phyloP scores from a whole-genome alignment of 2,888 invertebrate genomes.

The Drosophila buzzatii region DNA sequence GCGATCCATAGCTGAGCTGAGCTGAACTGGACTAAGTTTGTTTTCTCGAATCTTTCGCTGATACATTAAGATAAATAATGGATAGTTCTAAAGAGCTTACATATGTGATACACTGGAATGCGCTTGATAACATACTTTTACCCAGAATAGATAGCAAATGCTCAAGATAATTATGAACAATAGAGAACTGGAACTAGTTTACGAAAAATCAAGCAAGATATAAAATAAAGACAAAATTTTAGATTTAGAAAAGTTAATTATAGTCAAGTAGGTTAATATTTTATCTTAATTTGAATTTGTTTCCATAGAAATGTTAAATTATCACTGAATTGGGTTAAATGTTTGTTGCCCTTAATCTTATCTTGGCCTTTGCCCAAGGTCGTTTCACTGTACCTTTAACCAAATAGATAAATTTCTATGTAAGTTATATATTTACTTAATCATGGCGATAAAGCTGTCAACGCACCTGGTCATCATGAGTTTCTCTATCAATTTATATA shows the following conservation, averaged over 20 bases:
- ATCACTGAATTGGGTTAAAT: slow-evolving; percentile 10
- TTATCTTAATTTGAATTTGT: background rate
- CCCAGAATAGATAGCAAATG: slow-evolving; percentile 9
- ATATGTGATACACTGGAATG: slow-evolving; percentile 46
- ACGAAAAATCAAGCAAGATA: background rate
- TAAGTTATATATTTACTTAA: slow-evolving; percentile 9
- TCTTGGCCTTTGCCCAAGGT: slow-evolving; percentile 2
- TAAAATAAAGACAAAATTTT: background rate
- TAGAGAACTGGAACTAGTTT: background rate
- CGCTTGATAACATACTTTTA: slow-evolving; percentile 25
- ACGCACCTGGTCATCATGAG: background rate
- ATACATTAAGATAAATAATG: slow-evolving; percentile 28
- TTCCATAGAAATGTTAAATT: background rate
- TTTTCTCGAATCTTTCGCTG: background rate
- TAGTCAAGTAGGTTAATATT: no score
- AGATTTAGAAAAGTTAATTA: background rate
- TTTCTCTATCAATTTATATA: background rate
- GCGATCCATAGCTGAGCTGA: slow-evolving; percentile 25
- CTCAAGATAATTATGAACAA: slow-evolving; percentile 30
- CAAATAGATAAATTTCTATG: background rate
- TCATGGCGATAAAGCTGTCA: slow-evolving; percentile 9
- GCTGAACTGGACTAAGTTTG: slow-evolving; percentile 19
- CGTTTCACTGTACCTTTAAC: background rate
- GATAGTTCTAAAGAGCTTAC: slow-evolving; percentile 29
- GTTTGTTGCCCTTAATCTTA: background rate